A percentile compares a stretch with the other conserved stretches of the same genome.
Evolutionary conservation across 2,797 vertebrate genomes (phyloP).

Genomic region (Balearica regulorum): DNA sequence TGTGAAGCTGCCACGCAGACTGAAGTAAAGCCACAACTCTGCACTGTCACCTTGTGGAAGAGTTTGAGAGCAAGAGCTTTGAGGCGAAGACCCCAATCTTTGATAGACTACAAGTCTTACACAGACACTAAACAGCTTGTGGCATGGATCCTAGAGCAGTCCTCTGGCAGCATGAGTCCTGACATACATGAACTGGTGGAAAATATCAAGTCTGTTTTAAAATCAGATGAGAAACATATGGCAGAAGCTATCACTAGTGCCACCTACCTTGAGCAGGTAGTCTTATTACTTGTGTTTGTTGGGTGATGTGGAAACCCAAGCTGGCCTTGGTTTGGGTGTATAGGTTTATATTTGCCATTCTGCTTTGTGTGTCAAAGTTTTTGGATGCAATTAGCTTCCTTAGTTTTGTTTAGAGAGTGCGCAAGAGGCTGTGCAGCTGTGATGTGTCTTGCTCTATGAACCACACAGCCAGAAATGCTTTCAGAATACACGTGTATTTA

Average conservation of each 20-base stretch:
- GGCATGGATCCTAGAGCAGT: constrained; percentile 79
- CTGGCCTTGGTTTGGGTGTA: neutral
- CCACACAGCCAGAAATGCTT: neutral
- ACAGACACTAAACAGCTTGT: constrained; percentile 82
- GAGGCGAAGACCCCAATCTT: constrained; percentile 75
- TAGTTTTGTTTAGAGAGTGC: neutral
- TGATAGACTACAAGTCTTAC: constrained; percentile 84
- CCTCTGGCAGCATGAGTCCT: constrained; percentile 76
- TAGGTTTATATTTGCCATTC: neutral
- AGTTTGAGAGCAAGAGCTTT: constrained; percentile 34
- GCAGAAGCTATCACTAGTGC: constrained; percentile 85
- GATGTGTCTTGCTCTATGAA: neutral
- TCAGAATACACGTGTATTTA: neutral
- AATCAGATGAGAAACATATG: constrained; percentile 86
- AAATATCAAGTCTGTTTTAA: constrained; percentile 82
- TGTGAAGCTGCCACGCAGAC: constrained; percentile 76
- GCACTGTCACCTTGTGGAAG: constrained; percentile 57
- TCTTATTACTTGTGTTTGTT: neutral
- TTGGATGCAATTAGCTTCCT: neutral
- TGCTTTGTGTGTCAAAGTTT: neutral
- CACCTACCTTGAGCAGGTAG: constrained; percentile 83
- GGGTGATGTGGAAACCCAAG: neutral
- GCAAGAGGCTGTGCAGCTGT: neutral
- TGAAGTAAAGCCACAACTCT: constrained; percentile 58
- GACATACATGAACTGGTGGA: constrained; percentile 84